Conservation (phyloP, 2,888 invertebrate species). For the Chromoteleia sp. region DNA sequence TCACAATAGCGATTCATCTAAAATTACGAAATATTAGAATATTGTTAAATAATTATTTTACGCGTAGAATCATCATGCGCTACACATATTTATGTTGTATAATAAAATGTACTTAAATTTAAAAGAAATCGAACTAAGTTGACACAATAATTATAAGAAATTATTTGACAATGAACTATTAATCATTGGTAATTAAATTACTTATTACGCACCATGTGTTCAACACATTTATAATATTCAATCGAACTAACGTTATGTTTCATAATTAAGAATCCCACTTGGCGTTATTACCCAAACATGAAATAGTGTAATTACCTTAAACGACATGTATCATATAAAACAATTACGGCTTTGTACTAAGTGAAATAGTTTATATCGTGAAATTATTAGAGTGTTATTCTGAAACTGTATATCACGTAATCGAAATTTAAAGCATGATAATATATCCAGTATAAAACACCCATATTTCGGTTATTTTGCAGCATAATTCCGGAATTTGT, state of each 20-base stretch:
- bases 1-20: neutral
- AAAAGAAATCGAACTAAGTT: too few relatives aligned
- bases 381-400: conserved; percentile 30
- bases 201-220: conserved; percentile 38
- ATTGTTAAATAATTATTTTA: neutral
- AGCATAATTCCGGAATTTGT: neutral
- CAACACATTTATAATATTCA: conserved; percentile 22
- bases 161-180: too few relatives aligned
- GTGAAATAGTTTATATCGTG: conserved; percentile 32
- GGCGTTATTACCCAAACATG: conserved; percentile 37
- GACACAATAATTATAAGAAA: too few relatives aligned
- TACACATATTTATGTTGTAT: too few relatives aligned
- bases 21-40: conserved; percentile 6
- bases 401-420: neutral
- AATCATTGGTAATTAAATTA: too few relatives aligned
- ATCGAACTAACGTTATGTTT: conserved; percentile 33
- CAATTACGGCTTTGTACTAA: conserved; percentile 46
- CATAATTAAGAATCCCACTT: conserved; percentile 47
- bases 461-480: conserved; percentile 6
- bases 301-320: conserved; percentile 51
- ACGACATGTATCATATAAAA: conserved; percentile 43
- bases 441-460: neutral
- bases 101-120: too few relatives aligned
- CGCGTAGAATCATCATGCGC: too few relatives aligned
- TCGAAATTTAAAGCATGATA: conserved; percentile 20